phyloP scores from a whole-genome alignment of 2,888 invertebrate species.

The Heliconius aoede region DNA sequence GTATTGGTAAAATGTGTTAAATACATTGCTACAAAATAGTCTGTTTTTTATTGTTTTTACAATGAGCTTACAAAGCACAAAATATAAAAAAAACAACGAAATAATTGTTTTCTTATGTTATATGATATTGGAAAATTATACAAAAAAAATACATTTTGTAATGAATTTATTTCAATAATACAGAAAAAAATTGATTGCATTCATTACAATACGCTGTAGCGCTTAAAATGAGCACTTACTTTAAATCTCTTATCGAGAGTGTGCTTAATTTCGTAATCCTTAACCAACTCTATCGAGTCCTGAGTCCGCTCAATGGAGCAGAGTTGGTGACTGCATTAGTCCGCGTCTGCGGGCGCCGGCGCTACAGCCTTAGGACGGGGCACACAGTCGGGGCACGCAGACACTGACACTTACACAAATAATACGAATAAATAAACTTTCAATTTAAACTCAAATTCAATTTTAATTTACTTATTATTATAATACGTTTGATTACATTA shows the following conservation, averaged over 20 bases:
- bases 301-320: slow-evolving; percentile 10
- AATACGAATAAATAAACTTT: not conserved
- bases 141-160: not conserved
- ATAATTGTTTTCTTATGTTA: not conserved
- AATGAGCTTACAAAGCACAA: not conserved
- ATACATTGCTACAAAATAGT: not conserved
- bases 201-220: not conserved
- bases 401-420: not conserved
- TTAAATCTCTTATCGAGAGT: slow-evolving; percentile 9
- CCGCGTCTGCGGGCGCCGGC: slow-evolving; percentile 38
- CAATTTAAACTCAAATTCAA: not conserved
- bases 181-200: not conserved
- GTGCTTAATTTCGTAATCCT: slow-evolving; percentile 9
- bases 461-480: not conserved
- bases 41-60: not conserved
- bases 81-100: not conserved
- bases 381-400: not conserved
- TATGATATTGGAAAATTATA: not conserved
- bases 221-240: slow-evolving; percentile 4
- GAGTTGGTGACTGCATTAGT: slow-evolving; percentile 23
- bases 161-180: not conserved
- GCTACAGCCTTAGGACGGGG: slow-evolving; percentile 29
- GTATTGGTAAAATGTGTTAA: not conserved
- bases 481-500: not conserved
- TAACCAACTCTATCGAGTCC: slow-evolving; percentile 20